These are phyloP conservation scores for Oncorhynchus clarkii DNA, from an alignment of 2,113 vertebrate species.

Conservation along the genomic window DNA sequence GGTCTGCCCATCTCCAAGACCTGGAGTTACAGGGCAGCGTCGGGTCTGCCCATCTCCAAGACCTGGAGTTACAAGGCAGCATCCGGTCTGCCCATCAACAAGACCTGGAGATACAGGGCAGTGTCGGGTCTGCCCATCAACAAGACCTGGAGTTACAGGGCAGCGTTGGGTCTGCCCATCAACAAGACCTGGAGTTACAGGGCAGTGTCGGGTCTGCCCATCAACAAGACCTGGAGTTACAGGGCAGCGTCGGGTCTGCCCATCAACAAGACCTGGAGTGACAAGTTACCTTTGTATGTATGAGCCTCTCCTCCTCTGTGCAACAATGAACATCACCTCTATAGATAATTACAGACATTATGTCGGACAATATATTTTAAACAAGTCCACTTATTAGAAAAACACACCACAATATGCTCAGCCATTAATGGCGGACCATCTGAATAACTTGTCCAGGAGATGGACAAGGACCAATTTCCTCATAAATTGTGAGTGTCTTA, in stretches of 20 bases:
- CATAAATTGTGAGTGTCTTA: slow-evolving; percentile 76
- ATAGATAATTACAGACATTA: slow-evolving; percentile 35
- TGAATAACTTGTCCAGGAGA: slow-evolving; percentile 49
- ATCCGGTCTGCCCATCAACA: too few relatives aligned
- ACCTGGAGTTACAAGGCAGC: too few relatives aligned
- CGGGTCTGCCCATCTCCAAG: too few relatives aligned
- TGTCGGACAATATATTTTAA: slow-evolving; percentile 17
- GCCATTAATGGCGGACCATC: slow-evolving; percentile 49
- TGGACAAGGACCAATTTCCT: slow-evolving; percentile 80
- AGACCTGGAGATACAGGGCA: too few relatives aligned
- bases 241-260: too few relatives aligned
- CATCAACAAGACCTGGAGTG: background rate
- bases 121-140: too few relatives aligned
- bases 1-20: too few relatives aligned
- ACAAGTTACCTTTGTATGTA: slow-evolving; percentile 23
- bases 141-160: too few relatives aligned
- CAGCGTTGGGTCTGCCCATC: too few relatives aligned
- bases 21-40: too few relatives aligned
- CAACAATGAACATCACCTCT: slow-evolving; percentile 31
- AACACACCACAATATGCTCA: slow-evolving; percentile 33
- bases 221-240: background rate
- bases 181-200: too few relatives aligned
- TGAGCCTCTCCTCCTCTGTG: slow-evolving; percentile 24
- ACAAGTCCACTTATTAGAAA: slow-evolving; percentile 26
- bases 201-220: too few relatives aligned